Base-by-base conservation (phyloP, 2,113 vertebrate species). In the Dicentrarchus labrax region DNA sequence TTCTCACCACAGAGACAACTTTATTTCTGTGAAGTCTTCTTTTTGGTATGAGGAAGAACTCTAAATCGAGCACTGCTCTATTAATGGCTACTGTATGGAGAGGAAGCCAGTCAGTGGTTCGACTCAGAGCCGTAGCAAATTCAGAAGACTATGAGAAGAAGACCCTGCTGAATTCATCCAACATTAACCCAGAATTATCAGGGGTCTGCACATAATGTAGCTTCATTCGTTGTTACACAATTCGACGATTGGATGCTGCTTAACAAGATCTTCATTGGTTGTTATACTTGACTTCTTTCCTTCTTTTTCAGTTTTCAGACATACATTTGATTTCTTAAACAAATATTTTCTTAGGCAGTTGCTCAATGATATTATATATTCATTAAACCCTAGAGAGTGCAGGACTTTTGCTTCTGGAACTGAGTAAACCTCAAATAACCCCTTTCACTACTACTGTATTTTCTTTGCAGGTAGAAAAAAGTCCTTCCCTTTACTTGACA, bases 381-480 rank as follows among this genome's bases (percentile, higher is more conserved):
- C 41, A 57, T 45, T 76, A 43, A 68, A 78, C 8, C 16, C 7
- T 11, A 24, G 22, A 57, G 43, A 54, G 50, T 45, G 36, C 2
- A 0, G 1, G 17, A 11, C 38, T 43, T 71, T 22, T 41, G 19
- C 69, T 56, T 5, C 68, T 36, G 19, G 43, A 45, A n/a, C 4
- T 4, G 17, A 8, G 39, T 8, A 38, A 12, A 2, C 64, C 48
- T 70, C 9, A 45, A 48, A 38, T 62, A 73, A 64, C 72, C 36
- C 19, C 11, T 3, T 47, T 10, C 12, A 51, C 39, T 30, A 2
- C 30, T 11, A 4, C 38, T 11, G 48, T 39, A 2, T 82, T 56
- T 69, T 82, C 74, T 65, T 41, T 39, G 39, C 36, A 65, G 41
- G 66, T 21, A 72, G 22, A 38, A 79, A 53, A 72, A 45, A 61